A percentile compares a stretch with the other conserved stretches of the same genome.
These are phyloP conservation scores for Archivesica marissinica DNA, from an alignment of 1,140 invertebrate genomes.

Conservation along the genomic window DNA sequence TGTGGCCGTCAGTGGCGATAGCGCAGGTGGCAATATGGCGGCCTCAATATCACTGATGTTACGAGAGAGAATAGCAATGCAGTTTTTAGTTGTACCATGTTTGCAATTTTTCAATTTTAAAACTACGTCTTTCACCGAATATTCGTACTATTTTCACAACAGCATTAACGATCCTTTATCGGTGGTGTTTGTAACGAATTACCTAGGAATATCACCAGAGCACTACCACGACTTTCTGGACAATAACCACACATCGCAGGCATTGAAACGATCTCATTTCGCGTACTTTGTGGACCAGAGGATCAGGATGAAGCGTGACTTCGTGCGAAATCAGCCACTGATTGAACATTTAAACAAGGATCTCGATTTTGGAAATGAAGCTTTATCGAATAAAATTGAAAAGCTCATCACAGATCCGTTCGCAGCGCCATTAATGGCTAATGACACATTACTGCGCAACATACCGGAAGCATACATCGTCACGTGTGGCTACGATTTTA, in stretches of 20 bases:
- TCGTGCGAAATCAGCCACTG: slow-evolving; percentile 58
- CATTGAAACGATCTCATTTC: slow-evolving; percentile 67
- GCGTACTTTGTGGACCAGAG: slow-evolving; percentile 55
- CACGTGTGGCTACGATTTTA: slow-evolving; percentile 73
- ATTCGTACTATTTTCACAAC: slow-evolving; percentile 64
- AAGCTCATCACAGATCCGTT: slow-evolving; percentile 66
- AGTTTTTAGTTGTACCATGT: slow-evolving; percentile 76
- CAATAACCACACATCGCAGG: slow-evolving; percentile 72
- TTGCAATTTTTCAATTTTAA: slow-evolving; percentile 75
- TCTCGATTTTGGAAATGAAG: slow-evolving; percentile 56
- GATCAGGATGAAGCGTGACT: slow-evolving; percentile 62
- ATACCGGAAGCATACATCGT: slow-evolving; percentile 72
- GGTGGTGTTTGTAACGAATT: slow-evolving; percentile 64
- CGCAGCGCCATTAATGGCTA: slow-evolving; percentile 70
- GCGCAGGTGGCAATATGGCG: slow-evolving; percentile 71
- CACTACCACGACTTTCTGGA: slow-evolving; percentile 59
- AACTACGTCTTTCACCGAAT: slow-evolving; percentile 73
- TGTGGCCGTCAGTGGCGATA: slow-evolving; percentile 69
- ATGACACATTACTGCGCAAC: slow-evolving; percentile 64
- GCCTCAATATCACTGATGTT: slow-evolving; percentile 63
- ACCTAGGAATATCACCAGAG: slow-evolving; percentile 58
- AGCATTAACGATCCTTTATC: slow-evolving; percentile 64
- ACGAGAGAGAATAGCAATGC: slow-evolving; percentile 66
- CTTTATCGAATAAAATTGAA: slow-evolving; percentile 66
- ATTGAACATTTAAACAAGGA: slow-evolving; percentile 52